A percentile compares a stretch with the other conserved stretches of the same genome.
Conservation (phyloP, 2,888 invertebrate genomes). For the Ochropacha duplaris region DNA sequence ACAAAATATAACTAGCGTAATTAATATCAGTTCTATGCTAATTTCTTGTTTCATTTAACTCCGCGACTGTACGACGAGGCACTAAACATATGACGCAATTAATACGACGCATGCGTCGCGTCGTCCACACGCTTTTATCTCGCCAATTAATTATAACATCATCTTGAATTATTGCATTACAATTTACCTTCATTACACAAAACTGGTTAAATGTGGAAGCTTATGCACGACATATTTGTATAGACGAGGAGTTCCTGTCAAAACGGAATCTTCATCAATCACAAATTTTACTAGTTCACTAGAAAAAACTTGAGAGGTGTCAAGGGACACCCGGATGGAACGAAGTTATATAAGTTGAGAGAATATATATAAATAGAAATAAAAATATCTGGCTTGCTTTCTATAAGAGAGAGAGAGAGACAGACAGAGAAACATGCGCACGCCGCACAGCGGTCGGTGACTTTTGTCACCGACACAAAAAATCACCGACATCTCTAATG, state of each 20-base stretch:
- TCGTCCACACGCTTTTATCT: conserved; percentile 34
- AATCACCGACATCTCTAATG: too few species aligned
- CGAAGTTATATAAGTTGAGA: too few species aligned
- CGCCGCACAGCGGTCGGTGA: too few species aligned
- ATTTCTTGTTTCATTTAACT: neutral
- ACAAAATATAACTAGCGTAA: too few species aligned
- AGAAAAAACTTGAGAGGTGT: too few species aligned
- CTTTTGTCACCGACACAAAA: too few species aligned
- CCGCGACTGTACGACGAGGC: neutral
- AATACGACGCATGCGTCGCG: conserved; percentile 21
- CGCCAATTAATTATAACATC: conserved; percentile 41
- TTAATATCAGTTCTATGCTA: neutral
- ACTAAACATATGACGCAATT: conserved; percentile 23
- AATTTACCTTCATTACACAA: conserved; percentile 30
- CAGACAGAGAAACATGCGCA: too few species aligned
- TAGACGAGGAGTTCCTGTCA: neutral
- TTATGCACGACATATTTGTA: neutral
- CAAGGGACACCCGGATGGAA: too few species aligned
- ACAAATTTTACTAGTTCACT: neutral
- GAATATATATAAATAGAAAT: too few species aligned
- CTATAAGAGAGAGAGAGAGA: too few species aligned
- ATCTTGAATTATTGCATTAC: conserved; percentile 30
- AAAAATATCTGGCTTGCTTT: too few species aligned
- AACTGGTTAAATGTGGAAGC: conserved; percentile 11
- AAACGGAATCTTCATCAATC: neutral